These are phyloP conservation scores for Ochropacha duplaris DNA, from an alignment of 2,888 invertebrate species.

Conservation along the genomic window DNA sequence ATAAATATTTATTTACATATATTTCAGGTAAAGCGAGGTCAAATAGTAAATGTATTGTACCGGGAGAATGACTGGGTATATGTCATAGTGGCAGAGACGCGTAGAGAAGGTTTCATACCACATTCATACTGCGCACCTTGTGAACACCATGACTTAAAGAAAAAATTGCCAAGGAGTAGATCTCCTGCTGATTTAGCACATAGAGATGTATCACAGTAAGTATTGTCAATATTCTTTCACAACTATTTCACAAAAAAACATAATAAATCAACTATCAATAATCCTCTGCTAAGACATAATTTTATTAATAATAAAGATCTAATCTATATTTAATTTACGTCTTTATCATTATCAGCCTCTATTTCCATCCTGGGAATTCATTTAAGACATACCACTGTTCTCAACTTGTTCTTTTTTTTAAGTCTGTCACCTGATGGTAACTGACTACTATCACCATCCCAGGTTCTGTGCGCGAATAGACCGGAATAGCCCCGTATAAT, in stretches of 20 bases:
- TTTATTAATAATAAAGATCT: no score
- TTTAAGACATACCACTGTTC: no score
- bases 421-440: no score
- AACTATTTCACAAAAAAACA: not conserved
- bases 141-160: constrained; percentile 93
- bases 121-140: constrained; percentile 96
- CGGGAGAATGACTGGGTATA: constrained; percentile 99
- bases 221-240: constrained; percentile 11
- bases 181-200: constrained; percentile 82
- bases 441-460: no score
- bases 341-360: no score
- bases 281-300: no score
- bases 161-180: constrained; percentile 91
- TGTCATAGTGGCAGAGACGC: constrained; percentile 94
- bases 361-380: no score
- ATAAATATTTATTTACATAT: not conserved
- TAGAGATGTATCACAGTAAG: constrained; percentile 84
- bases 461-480: no score
- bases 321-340: no score
- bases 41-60: constrained; percentile 96
- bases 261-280: no score
- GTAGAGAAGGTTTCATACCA: constrained; percentile 97
- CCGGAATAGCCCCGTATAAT: no score
- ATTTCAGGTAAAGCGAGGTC: constrained; percentile 89
- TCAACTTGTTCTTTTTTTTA: no score